Percentiles rank a stretch among this genome's conserved stretches.
Conservation (phyloP, 1,140 invertebrate genomes). For the Panagrolaimus sp. region DNA sequence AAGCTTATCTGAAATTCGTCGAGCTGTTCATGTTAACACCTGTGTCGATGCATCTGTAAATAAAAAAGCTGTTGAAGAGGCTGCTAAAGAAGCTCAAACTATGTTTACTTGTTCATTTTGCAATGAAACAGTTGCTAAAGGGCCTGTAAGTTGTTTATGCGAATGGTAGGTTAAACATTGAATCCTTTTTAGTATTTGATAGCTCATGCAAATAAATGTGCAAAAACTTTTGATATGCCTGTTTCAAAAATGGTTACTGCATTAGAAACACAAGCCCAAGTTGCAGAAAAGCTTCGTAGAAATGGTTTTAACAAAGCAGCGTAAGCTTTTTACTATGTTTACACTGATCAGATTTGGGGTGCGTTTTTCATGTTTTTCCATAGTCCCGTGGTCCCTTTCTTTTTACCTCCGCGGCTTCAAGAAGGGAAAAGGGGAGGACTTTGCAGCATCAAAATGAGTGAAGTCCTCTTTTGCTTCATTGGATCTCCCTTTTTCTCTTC, state of each 20-base stretch:
- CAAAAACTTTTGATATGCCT: background rate
- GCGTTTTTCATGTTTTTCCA: too few relatives aligned
- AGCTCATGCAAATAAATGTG: constrained; percentile 11
- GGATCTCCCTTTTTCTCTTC: too few relatives aligned
- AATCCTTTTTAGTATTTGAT: background rate
- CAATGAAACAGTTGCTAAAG: constrained; percentile 3
- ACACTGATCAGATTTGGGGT: too few relatives aligned
- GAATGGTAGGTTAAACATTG: too few relatives aligned
- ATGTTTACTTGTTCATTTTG: constrained; percentile 15
- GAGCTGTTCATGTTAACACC: constrained; percentile 7
- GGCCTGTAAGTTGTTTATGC: constrained; percentile 11
- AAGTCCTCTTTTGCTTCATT: too few relatives aligned
- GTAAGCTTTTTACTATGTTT: too few relatives aligned
- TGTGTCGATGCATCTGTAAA: background rate
- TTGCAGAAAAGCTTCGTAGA: background rate
- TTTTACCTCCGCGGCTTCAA: too few relatives aligned
- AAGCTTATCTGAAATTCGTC: background rate
- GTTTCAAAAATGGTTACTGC: background rate
- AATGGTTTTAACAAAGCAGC: background rate
- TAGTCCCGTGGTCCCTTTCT: too few relatives aligned
- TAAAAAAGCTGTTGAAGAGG: background rate
- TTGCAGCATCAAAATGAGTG: too few relatives aligned
- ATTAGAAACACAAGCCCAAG: background rate
- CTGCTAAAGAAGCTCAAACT: background rate
- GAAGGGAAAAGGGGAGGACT: too few relatives aligned